A percentile compares a stretch with the other conserved stretches of the same genome.
Conservation (phyloP, 2,888 invertebrate species). For the Odiellus spinosus region DNA sequence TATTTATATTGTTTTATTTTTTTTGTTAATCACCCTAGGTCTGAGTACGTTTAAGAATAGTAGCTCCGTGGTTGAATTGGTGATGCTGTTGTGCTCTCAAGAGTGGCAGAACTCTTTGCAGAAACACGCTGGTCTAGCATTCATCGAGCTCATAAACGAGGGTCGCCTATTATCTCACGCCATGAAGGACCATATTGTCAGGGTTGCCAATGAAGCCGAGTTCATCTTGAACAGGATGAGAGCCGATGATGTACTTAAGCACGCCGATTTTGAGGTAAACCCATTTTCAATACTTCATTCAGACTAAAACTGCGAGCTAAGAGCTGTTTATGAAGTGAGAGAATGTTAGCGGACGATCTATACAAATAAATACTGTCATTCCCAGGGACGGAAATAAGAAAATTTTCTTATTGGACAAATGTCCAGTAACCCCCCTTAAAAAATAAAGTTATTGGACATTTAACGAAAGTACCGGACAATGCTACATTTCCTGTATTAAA, state of each 20-base stretch:
- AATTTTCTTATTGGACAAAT: too few species aligned
- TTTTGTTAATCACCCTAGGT: not conserved
- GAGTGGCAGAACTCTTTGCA: constrained; percentile 99
- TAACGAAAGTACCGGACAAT: too few species aligned
- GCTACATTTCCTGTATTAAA: too few species aligned
- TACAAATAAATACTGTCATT: too few species aligned
- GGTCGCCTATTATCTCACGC: constrained; percentile 93
- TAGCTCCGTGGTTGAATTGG: constrained; percentile 48
- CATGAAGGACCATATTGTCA: constrained; percentile 96
- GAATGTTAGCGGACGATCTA: too few species aligned
- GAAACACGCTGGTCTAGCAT: constrained; percentile 97
- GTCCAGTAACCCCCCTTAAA: too few species aligned
- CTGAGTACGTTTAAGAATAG: not conserved
- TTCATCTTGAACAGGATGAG: constrained; percentile 97
- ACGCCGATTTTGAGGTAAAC: constrained; percentile 61
- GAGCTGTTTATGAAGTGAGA: too few species aligned
- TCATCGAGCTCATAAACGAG: constrained; percentile 98
- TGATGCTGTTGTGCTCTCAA: constrained; percentile 97
- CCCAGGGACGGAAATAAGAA: too few species aligned
- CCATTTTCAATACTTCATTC: too few species aligned
- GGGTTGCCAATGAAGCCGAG: constrained; percentile 98
- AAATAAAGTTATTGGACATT: too few species aligned
- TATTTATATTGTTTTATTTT: not conserved
- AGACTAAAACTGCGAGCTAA: too few species aligned
- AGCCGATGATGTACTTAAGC: constrained; percentile 96